phyloP scores from a whole-genome alignment of 1,140 invertebrate genomes.

The Oncopodura yosiiana region DNA sequence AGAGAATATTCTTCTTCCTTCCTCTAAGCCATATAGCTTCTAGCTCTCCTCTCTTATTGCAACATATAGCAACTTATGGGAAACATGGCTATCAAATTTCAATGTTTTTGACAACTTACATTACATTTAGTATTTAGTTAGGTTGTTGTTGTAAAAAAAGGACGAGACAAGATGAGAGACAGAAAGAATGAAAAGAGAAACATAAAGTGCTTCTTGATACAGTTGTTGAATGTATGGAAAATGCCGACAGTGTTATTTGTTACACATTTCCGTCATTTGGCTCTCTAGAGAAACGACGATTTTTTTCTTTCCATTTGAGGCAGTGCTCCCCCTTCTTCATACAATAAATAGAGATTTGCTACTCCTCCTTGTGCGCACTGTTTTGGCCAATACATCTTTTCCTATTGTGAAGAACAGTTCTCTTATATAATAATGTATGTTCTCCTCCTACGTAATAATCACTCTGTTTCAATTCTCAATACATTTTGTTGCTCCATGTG shows the following conservation, averaged over 20 bases:
- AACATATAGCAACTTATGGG: slow-evolving; percentile 18
- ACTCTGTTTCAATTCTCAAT: neutral
- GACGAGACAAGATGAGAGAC: neutral
- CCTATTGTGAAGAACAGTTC: slow-evolving; percentile 6
- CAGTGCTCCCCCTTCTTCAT: no score
- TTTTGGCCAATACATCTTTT: no score
- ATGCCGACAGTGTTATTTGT: slow-evolving; percentile 26
- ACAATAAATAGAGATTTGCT: no score
- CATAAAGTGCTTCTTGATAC: slow-evolving; percentile 12
- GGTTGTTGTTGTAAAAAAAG: neutral
- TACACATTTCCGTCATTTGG: slow-evolving; percentile 13
- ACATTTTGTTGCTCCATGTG: neutral
- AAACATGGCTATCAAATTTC: slow-evolving; percentile 33
- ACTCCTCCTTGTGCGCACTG: no score
- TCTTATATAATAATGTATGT: neutral
- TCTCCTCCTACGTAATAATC: neutral
- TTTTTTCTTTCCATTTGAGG: no score
- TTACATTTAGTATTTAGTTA: neutral
- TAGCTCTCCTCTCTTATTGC: neutral
- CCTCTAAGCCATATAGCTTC: slow-evolving; percentile 1
- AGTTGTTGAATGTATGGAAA: slow-evolving; percentile 16
- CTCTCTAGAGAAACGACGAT: no score
- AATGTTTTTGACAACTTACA: slow-evolving; percentile 15
- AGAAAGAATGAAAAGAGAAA: no score
- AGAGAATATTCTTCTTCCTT: slow-evolving; percentile 6